Conservation (phyloP, 2,797 vertebrate species). For the Eremophila alpestris region DNA sequence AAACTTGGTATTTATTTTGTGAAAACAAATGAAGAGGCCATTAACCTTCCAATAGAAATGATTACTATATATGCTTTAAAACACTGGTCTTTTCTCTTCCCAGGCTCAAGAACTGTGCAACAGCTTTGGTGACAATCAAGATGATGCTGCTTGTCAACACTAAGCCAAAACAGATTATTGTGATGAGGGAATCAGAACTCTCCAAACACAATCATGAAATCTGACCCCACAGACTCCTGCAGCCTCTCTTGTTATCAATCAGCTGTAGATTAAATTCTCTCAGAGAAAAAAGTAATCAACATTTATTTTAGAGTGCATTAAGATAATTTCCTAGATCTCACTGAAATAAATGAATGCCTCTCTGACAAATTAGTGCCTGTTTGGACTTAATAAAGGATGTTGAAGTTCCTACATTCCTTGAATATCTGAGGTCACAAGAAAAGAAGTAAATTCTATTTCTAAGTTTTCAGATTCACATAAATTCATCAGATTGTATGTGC, state of each 20-base stretch:
- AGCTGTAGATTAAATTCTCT: background rate
- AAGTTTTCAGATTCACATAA: background rate
- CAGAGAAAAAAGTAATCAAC: background rate
- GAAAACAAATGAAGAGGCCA: conserved; percentile 46
- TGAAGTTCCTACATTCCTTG: background rate
- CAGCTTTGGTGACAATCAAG: conserved; percentile 32
- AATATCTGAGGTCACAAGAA: background rate
- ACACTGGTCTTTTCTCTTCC: background rate
- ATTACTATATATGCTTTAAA: conserved; percentile 13
- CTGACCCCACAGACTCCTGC: background rate
- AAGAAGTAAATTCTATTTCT: background rate
- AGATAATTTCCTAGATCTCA: background rate
- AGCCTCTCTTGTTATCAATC: background rate
- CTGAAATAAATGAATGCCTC: background rate
- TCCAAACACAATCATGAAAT: background rate
- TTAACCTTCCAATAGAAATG: conserved; percentile 14
- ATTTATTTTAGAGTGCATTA: background rate
- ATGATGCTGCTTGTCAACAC: conserved; percentile 23
- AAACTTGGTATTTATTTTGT: conserved; percentile 33
- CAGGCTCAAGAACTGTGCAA: background rate
- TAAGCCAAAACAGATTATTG: background rate
- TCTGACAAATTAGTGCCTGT: background rate
- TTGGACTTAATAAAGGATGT: background rate
- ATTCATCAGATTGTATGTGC: background rate
- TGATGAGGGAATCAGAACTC: background rate